A percentile compares a stretch with the other conserved stretches of the same genome.
phyloP scores from a whole-genome alignment of 2,888 invertebrate species.

The Dicycla oo region DNA sequence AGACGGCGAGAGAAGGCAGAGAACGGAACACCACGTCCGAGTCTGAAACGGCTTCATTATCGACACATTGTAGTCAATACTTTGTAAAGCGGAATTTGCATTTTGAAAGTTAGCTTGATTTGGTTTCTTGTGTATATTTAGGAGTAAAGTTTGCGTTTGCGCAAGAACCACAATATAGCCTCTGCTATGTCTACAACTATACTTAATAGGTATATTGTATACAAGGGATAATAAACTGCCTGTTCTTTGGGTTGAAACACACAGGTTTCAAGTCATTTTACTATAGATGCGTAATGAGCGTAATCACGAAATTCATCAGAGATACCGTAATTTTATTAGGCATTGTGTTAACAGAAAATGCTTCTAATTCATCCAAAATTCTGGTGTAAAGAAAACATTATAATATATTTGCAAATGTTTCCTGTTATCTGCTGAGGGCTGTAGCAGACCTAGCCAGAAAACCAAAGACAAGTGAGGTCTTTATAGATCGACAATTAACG shows the following conservation, averaged over 20 bases:
- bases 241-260: background rate
- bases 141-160: background rate
- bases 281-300: too few species aligned
- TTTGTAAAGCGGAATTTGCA: constrained; percentile 37
- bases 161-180: background rate
- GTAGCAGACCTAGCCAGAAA: too few species aligned
- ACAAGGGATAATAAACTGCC: background rate
- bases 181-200: background rate
- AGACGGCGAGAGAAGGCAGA: constrained; percentile 18
- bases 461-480: background rate
- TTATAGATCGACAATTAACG: background rate
- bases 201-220: background rate
- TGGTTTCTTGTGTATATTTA: background rate
- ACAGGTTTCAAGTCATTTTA: background rate
- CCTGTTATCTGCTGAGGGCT: too few species aligned
- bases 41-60: constrained; percentile 52
- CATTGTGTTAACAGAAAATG: background rate
- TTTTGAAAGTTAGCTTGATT: constrained; percentile 25
- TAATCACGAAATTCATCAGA: background rate
- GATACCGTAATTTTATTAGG: background rate
- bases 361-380: background rate
- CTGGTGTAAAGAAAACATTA: background rate
- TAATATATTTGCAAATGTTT: too few species aligned
- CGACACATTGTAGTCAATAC: constrained; percentile 35
- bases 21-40: background rate